A percentile compares a stretch with the other conserved stretches of the same genome.
These are phyloP conservation scores for Chironomus tepperi DNA, from an alignment of 1,140 invertebrate genomes.

Conservation along the genomic window DNA sequence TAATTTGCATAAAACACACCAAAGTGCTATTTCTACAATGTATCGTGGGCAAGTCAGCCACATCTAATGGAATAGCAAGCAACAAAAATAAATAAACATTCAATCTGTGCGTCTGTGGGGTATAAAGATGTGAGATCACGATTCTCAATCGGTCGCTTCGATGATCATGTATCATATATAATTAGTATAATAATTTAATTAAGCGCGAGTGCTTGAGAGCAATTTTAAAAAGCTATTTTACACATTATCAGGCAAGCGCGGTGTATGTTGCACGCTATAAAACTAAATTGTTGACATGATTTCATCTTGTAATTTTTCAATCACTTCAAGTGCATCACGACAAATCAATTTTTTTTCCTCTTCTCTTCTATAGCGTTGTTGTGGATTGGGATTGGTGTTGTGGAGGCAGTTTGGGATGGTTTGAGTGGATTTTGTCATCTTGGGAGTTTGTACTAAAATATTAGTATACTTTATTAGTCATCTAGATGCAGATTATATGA, in stretches of 20 bases:
- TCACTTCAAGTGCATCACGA: slow-evolving; percentile 3
- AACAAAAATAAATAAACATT: background rate
- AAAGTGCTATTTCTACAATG: too few species aligned
- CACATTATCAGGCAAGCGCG: background rate
- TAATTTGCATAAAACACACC: too few species aligned
- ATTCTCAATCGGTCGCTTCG: background rate
- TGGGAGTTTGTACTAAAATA: too few species aligned
- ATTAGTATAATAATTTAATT: slow-evolving; percentile 15
- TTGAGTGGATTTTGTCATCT: too few species aligned
- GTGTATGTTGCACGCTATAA: background rate
- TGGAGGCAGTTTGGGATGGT: too few species aligned
- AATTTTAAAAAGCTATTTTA: slow-evolving; percentile 3
- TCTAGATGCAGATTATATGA: too few species aligned
- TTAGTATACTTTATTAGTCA: too few species aligned
- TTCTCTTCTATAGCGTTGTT: background rate
- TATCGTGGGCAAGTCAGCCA: too few species aligned
- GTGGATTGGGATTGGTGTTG: too few species aligned
- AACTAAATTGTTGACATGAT: background rate
- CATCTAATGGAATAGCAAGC: background rate
- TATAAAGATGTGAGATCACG: background rate
- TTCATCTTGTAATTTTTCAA: background rate
- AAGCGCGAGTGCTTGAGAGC: background rate
- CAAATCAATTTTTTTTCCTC: background rate
- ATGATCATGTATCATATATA: background rate
- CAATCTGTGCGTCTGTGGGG: background rate